A percentile compares a stretch with the other conserved stretches of the same genome.
These are phyloP conservation scores for Philopotamus ludificatus DNA, from an alignment of 1,140 invertebrate genomes.

Conservation along the genomic window DNA sequence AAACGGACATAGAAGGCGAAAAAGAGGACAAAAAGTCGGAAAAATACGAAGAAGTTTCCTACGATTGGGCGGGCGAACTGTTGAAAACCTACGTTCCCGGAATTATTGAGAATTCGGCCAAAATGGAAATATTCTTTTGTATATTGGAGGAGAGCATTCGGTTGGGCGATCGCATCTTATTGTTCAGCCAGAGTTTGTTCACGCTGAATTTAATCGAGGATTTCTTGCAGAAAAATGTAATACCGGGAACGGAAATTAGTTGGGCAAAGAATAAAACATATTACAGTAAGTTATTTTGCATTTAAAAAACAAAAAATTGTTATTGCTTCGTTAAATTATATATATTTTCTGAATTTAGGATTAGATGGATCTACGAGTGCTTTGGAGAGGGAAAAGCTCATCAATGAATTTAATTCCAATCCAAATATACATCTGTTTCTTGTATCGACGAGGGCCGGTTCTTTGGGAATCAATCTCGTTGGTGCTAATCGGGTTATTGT, in stretches of 20 bases:
- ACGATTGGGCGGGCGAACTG: conserved; percentile 83
- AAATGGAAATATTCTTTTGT: conserved; percentile 92
- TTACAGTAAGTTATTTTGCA: conserved; percentile 73
- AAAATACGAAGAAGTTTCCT: conserved; percentile 70
- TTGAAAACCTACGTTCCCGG: conserved; percentile 86
- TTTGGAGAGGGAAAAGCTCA: conserved; percentile 91
- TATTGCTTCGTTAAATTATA: no score
- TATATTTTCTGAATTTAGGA: conserved; percentile 51
- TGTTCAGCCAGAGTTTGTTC: conserved; percentile 96
- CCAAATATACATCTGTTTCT: conserved; percentile 88
- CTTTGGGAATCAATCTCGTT: conserved; percentile 95
- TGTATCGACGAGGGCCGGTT: conserved; percentile 96
- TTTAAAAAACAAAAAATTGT: neutral
- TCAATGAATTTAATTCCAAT: conserved; percentile 96
- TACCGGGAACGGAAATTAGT: conserved; percentile 71
- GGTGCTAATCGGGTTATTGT: conserved; percentile 97
- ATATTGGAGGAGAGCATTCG: conserved; percentile 87
- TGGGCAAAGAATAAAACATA: conserved; percentile 90
- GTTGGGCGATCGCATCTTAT: conserved; percentile 86
- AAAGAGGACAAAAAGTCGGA: conserved; percentile 55
- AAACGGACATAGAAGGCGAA: conserved; percentile 61
- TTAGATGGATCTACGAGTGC: conserved; percentile 95
- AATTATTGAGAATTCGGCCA: conserved; percentile 89
- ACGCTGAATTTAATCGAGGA: conserved; percentile 97
- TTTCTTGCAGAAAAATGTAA: conserved; percentile 78